Evolutionary conservation across 2,888 invertebrate genomes (phyloP), one percentile per base, ranked within the genome.

Genomic region (Thymelicus sylvestris): DNA sequence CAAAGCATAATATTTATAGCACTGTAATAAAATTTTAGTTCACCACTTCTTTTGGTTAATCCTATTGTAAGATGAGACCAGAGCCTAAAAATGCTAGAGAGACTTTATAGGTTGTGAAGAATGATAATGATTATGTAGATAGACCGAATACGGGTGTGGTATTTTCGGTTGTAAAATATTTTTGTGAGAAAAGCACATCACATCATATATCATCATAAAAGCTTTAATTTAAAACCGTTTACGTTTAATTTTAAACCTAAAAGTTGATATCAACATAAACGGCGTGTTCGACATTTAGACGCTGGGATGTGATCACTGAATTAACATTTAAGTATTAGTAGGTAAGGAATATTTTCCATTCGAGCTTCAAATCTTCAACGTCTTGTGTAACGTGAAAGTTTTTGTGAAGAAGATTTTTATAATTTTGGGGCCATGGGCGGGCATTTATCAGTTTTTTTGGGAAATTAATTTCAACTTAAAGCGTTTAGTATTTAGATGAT

Each of bases 341-440:
- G 12, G 77, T 76, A 83, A 78, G 89, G 89, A 88, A 90, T 90
- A 88, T 85, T 81, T 77, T 79, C 77, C 81, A 82, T 66, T 44
- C 24, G 8, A 7, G 52, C 15, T 52, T 31, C 24, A 12, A 10
- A 7, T 39, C 15, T 52, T 31, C 24, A 12, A 24, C 10, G n/a
- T 15, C 55, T 55, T 19, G 5, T 19, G 55, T 24, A 55, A 19
- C 12, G 10, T 55, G 10, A 55, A 24, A 55, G 6, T n/a, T 13
- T 47, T 47, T 6, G 13, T 47, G 2, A 12, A 47, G 13, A 47
- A 47, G 13, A 47, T 47, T 47, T 12, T 6, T 44, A 7, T 2
- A 44, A 48, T 31, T 31, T 31, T 31, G 3, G 31, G 4, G 31
- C 31, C 31, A 31, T 31, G 31, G 31, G 31, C 1, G 31, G 3